Evolutionary conservation across 2,113 vertebrate species (phyloP).

Genomic region (Muscicapa adusta): DNA sequence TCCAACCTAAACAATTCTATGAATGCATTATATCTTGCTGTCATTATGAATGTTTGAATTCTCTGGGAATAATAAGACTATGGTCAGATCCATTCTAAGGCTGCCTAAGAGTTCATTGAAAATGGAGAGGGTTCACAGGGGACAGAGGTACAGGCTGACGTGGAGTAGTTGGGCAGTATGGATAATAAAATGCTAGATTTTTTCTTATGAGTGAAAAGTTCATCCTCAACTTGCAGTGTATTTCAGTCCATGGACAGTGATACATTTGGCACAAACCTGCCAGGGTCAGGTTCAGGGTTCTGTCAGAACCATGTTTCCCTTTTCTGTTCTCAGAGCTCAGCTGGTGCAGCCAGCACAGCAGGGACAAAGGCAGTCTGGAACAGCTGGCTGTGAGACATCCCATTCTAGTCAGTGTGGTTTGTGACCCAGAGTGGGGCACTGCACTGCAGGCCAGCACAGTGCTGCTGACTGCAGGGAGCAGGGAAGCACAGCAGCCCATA

Average conservation of each 20-base stretch:
- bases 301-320: not conserved
- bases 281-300: not conserved
- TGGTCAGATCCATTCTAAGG: not conserved
- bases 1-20: not conserved
- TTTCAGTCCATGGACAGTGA: not conserved
- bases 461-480: not conserved
- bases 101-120: not conserved
- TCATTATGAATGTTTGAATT: not conserved
- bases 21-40: not conserved
- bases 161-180: not conserved
- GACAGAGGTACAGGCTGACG: not conserved
- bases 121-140: not conserved
- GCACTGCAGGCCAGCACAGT: not conserved
- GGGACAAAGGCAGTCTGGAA: not conserved
- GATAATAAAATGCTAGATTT: not conserved
- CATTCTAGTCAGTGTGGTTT: not conserved
- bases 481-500: not conserved
- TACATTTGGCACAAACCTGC: not conserved
- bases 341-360: not conserved
- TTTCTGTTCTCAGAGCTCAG: not conserved
- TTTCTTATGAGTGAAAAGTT: not conserved
- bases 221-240: not conserved
- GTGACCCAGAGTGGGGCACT: not conserved
- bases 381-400: not conserved
- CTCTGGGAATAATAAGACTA: not conserved